These are phyloP conservation scores for Lerista edwardsae DNA, from an alignment of 2,797 vertebrate genomes.

Conservation along the genomic window DNA sequence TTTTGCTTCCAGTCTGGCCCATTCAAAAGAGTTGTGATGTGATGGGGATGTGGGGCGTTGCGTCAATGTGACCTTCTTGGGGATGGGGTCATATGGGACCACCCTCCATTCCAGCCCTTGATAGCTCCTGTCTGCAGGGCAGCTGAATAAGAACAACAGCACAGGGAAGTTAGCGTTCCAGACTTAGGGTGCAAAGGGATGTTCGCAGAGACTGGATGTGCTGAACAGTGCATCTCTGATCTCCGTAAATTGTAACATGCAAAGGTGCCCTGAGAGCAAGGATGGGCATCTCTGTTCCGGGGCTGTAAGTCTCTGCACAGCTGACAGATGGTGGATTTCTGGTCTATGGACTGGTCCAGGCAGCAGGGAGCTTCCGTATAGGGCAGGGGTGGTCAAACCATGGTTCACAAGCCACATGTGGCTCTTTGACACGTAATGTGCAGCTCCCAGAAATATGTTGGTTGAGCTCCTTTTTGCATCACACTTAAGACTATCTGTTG, in stretches of 20 bases:
- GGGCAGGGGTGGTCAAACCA: no score
- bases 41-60: background rate
- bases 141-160: background rate
- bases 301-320: background rate
- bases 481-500: no score
- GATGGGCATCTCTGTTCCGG: background rate
- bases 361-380: background rate
- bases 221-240: background rate
- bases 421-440: no score
- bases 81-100: background rate
- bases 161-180: background rate
- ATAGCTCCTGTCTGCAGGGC: background rate
- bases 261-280: background rate
- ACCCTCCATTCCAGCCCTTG: background rate
- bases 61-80: background rate
- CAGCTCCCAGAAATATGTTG: no score
- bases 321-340: background rate
- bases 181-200: background rate
- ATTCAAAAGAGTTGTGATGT: background rate
- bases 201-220: background rate
- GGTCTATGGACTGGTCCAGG: background rate
- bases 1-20: background rate
- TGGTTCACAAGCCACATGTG: no score
- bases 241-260: background rate
- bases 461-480: no score